These are phyloP conservation scores for Branchellion lobata DNA, from an alignment of 2,888 invertebrate genomes.

Conservation along the genomic window DNA sequence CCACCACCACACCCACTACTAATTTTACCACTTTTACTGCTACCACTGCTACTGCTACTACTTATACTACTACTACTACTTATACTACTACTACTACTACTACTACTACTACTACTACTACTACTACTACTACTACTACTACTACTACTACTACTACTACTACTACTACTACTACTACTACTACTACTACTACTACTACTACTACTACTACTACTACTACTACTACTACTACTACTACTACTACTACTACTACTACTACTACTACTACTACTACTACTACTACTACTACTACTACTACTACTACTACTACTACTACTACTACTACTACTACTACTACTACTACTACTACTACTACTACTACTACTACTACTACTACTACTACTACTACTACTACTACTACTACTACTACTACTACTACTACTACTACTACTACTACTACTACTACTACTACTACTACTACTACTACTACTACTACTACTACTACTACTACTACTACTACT, in stretches of 20 bases:
- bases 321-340: slow-evolving; percentile 36
- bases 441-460: slow-evolving; percentile 39
- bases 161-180: slow-evolving; percentile 36
- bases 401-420: slow-evolving; percentile 42
- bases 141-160: slow-evolving; percentile 35
- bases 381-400: slow-evolving; percentile 40
- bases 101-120: slow-evolving; percentile 35
- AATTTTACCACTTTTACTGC: slow-evolving; percentile 20
- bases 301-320: slow-evolving; percentile 35
- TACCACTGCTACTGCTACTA: slow-evolving; percentile 32
- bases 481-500: slow-evolving; percentile 32
- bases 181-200: slow-evolving; percentile 34
- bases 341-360: slow-evolving; percentile 36
- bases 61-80: slow-evolving; percentile 33
- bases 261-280: slow-evolving; percentile 27
- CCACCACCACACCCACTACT: slow-evolving; percentile 21
- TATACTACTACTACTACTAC: slow-evolving; percentile 32
- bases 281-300: slow-evolving; percentile 36
- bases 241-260: slow-evolving; percentile 24
- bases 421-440: slow-evolving; percentile 42
- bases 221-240: slow-evolving; percentile 34
- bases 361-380: slow-evolving; percentile 35
- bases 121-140: slow-evolving; percentile 34
- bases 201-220: slow-evolving; percentile 35
- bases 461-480: slow-evolving; percentile 36